phyloP scores from a whole-genome alignment of 1,140 invertebrate genomes.

The Pseudobourletiella spinata region DNA sequence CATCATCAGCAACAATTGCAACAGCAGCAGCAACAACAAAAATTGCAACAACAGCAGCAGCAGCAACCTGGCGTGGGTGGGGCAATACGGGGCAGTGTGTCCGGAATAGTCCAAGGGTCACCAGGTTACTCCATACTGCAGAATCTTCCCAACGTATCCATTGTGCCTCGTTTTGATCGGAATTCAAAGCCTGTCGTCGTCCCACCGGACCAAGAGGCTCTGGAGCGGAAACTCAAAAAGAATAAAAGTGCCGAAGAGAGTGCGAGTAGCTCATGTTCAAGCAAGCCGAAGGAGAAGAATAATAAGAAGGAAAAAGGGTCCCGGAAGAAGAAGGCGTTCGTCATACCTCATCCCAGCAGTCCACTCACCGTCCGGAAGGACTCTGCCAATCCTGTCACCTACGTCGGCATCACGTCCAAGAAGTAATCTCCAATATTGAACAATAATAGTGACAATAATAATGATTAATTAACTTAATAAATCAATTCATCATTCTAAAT shows the following conservation, averaged over 20 bases:
- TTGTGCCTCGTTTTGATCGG: slow-evolving; percentile 34
- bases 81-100: background rate
- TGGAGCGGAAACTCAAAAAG: background rate
- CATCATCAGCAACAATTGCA: no score
- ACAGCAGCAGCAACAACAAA: no score
- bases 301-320: slow-evolving; percentile 14
- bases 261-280: background rate
- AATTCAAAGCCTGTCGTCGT: slow-evolving; percentile 25
- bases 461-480: background rate
- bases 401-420: slow-evolving; percentile 1
- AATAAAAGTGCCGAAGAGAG: background rate
- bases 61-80: background rate
- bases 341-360: slow-evolving; percentile 26
- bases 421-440: background rate
- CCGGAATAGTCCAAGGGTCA: background rate
- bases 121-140: slow-evolving; percentile 27
- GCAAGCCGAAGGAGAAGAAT: slow-evolving; percentile 11
- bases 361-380: slow-evolving; percentile 35
- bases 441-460: background rate
- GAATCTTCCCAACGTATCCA: slow-evolving; percentile 33
- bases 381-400: slow-evolving; percentile 28
- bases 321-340: slow-evolving; percentile 15
- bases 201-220: slow-evolving; percentile 1
- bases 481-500: background rate
- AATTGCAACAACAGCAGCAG: no score